Evolutionary conservation across 2,113 vertebrate genomes (phyloP).

Genomic region (Hemiscyllium ocellatum): DNA sequence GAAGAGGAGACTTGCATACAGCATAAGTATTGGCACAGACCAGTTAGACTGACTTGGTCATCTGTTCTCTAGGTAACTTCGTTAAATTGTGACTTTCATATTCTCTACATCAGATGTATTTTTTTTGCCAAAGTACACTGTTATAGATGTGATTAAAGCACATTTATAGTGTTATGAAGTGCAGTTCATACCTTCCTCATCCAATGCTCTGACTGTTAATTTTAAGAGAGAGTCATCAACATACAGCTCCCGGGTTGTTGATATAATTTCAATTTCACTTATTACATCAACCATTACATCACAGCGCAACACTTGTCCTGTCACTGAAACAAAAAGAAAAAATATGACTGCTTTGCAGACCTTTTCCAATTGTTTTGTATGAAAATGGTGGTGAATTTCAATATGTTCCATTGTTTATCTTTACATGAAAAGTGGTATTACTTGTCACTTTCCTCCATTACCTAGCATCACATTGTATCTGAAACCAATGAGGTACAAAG

Average conservation of each 20-base stretch:
- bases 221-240: constrained; percentile 56
- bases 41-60: background rate
- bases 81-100: background rate
- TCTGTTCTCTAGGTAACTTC: background rate
- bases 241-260: constrained; percentile 52
- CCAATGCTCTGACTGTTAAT: constrained; percentile 52
- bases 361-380: background rate
- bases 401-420: background rate
- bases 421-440: background rate
- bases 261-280: constrained; percentile 51
- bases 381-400: no score
- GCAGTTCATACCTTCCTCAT: constrained; percentile 50
- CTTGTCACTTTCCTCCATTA: background rate
- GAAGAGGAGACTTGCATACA: background rate
- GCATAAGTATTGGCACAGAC: background rate
- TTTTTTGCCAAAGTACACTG: background rate
- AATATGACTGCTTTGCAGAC: background rate
- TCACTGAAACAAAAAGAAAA: constrained; percentile 45
- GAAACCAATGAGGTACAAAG: background rate
- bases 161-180: background rate
- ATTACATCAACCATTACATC: constrained; percentile 55
- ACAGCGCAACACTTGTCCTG: constrained; percentile 52
- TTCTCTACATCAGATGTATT: background rate
- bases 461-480: background rate
- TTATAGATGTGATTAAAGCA: background rate